Percentiles rank a stretch among this genome's conserved stretches.
phyloP scores from a whole-genome alignment of 2,888 invertebrate genomes.

The Colletes collaris region DNA sequence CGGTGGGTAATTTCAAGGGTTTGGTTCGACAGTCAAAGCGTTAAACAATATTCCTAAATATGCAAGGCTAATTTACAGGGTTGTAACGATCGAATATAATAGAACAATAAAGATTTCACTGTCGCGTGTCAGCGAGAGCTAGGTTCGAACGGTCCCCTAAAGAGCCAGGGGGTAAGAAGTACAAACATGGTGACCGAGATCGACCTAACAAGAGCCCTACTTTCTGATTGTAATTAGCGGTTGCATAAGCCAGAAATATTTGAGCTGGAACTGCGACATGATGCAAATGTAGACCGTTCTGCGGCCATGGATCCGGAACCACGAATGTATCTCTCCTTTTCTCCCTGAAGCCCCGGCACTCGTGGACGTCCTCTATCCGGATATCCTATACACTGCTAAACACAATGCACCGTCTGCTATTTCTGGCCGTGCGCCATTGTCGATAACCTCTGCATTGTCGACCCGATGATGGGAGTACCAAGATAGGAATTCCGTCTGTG shows the following conservation, averaged over 20 bases:
- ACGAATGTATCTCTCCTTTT: conserved; percentile 33
- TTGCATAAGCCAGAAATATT: conserved; percentile 50
- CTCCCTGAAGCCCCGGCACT: conserved; percentile 28
- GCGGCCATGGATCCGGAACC: conserved; percentile 43
- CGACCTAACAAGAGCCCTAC: conserved; percentile 29
- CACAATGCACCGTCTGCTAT: conserved; percentile 78
- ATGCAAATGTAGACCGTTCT: conserved; percentile 46
- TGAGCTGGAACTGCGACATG: conserved; percentile 48
- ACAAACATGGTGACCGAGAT: conserved; percentile 26
- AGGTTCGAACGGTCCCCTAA: neutral
- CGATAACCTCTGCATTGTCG: conserved; percentile 77
- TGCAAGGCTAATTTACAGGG: no score
- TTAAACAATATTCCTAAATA: no score
- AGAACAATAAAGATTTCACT: no score
- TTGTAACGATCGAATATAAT: no score
- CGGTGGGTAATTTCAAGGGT: no score
- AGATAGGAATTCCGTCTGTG: conserved; percentile 64
- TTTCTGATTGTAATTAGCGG: conserved; percentile 55
- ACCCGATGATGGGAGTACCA: conserved; percentile 63
- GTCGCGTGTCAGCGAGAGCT: neutral
- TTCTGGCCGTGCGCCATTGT: conserved; percentile 77
- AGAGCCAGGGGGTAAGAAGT: neutral
- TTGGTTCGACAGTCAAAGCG: no score
- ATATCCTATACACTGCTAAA: conserved; percentile 74
- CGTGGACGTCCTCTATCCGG: conserved; percentile 62